A percentile compares a stretch with the other conserved stretches of the same genome.
These are phyloP conservation scores for Isaurus tuberculatus DNA, from an alignment of 92 coral and sea anemone species.

Conservation along the genomic window DNA sequence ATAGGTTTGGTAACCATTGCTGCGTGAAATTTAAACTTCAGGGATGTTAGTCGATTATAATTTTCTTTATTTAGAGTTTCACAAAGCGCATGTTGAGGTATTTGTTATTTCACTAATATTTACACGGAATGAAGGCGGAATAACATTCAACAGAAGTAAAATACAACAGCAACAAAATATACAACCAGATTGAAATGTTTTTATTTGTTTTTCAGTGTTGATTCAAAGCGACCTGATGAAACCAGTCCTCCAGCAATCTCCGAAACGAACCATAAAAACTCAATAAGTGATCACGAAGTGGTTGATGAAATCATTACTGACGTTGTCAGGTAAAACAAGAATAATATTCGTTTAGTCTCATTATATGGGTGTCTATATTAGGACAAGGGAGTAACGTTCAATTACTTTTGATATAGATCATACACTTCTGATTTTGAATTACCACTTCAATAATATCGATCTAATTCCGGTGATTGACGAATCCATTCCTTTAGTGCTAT, in stretches of 20 bases:
- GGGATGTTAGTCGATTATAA: background rate
- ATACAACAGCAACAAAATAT: background rate
- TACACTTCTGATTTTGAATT: background rate
- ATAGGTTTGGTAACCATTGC: background rate
- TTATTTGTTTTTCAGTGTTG: conserved; percentile 10
- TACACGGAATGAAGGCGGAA: background rate
- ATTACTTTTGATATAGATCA: background rate
- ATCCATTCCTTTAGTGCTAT: background rate
- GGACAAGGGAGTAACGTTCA: background rate
- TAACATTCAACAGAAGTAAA: background rate
- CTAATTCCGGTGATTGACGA: background rate
- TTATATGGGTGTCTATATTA: conserved; percentile 36
- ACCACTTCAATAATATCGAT: background rate
- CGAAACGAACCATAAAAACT: conserved; percentile 7
- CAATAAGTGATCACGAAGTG: conserved; percentile 60
- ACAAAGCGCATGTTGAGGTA: background rate
- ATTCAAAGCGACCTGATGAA: conserved; percentile 21
- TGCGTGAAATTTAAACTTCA: background rate
- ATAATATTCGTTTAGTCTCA: background rate
- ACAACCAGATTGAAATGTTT: background rate
- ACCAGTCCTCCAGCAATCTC: conserved; percentile 23
- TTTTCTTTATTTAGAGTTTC: background rate
- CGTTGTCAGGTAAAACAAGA: conserved; percentile 48
- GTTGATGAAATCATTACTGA: conserved; percentile 78
- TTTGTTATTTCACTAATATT: background rate